These are phyloP conservation scores for Rhabdophis nuchalis DNA, from an alignment of 2,797 vertebrate species.

Conservation along the genomic window DNA sequence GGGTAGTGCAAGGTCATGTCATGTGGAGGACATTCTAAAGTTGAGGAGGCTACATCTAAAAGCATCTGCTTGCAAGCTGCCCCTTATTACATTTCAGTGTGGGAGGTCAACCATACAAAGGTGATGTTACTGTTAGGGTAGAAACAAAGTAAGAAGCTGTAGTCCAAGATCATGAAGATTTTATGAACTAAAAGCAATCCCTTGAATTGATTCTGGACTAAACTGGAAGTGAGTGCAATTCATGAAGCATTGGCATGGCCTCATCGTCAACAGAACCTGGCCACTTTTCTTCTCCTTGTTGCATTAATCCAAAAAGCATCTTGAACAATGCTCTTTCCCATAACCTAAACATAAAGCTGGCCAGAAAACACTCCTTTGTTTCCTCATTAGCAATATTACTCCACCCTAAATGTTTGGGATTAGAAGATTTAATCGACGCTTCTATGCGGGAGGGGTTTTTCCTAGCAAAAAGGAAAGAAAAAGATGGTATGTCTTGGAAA, in stretches of 20 bases:
- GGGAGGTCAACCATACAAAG: not conserved
- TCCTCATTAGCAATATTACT: not conserved
- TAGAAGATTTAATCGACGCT: not conserved
- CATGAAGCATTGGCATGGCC: not conserved
- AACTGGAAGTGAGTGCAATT: not conserved
- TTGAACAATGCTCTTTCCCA: not conserved
- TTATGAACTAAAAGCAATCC: not conserved
- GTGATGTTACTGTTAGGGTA: not conserved
- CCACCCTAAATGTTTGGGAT: not conserved
- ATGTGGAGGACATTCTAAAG: not conserved
- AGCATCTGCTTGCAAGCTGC: not conserved
- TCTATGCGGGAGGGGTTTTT: fast-evolving
- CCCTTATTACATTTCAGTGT: not conserved
- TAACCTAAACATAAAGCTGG: not conserved
- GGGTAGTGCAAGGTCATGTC: not conserved
- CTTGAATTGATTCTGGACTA: not conserved
- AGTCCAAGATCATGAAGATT: not conserved
- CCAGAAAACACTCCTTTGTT: not conserved
- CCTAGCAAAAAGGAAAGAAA: not conserved
- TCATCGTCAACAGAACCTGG: not conserved
- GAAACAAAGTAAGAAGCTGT: not conserved
- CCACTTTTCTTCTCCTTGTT: not conserved
- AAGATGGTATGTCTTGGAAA: not conserved
- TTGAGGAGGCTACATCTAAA: not conserved
- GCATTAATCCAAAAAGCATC: not conserved